A percentile compares a stretch with the other conserved stretches of the same genome.
Evolutionary conservation across 2,797 vertebrate genomes (phyloP).

Genomic region (Lerista edwardsae): DNA sequence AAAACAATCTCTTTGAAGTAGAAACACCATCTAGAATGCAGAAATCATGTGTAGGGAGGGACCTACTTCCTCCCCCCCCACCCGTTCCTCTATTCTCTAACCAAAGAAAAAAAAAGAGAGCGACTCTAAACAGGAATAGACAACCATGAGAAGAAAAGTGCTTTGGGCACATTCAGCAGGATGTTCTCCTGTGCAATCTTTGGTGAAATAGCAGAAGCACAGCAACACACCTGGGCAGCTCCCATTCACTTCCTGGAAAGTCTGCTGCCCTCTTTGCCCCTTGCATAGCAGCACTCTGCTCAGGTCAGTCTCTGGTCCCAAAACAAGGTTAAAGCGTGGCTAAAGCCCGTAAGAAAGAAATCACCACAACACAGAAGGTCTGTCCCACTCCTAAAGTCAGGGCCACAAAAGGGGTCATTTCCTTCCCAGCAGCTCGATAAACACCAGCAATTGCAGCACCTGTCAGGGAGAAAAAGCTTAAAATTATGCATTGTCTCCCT

Average conservation of each 20-base stretch:
- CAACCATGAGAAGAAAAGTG: background rate
- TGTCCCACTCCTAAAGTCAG: slow-evolving; percentile 93
- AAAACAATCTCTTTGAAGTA: background rate
- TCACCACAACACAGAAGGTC: slow-evolving; percentile 89
- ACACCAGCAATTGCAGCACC: slow-evolving; percentile 96
- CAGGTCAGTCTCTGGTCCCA: background rate
- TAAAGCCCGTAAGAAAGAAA: slow-evolving; percentile 92
- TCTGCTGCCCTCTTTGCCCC: too few relatives aligned
- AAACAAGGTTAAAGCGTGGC: slow-evolving; percentile 88
- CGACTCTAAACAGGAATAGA: background rate
- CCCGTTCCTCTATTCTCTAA: background rate
- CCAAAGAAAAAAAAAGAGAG: background rate
- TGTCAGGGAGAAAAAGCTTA: slow-evolving; percentile 39
- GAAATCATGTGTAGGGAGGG: background rate
- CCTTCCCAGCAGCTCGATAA: slow-evolving; percentile 94
- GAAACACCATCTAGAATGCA: background rate
- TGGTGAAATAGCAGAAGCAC: background rate
- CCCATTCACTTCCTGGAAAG: too few relatives aligned
- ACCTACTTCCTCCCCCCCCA: too few relatives aligned
- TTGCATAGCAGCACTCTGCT: too few relatives aligned
- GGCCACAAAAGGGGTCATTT: slow-evolving; percentile 92
- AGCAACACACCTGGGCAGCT: too few relatives aligned
- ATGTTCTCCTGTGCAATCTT: background rate
- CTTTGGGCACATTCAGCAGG: background rate
- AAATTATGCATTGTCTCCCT: fast-evolving